A percentile compares a stretch with the other conserved stretches of the same genome.
Conservation (phyloP, 2,113 vertebrate genomes). For the Galeopterus variegatus region DNA sequence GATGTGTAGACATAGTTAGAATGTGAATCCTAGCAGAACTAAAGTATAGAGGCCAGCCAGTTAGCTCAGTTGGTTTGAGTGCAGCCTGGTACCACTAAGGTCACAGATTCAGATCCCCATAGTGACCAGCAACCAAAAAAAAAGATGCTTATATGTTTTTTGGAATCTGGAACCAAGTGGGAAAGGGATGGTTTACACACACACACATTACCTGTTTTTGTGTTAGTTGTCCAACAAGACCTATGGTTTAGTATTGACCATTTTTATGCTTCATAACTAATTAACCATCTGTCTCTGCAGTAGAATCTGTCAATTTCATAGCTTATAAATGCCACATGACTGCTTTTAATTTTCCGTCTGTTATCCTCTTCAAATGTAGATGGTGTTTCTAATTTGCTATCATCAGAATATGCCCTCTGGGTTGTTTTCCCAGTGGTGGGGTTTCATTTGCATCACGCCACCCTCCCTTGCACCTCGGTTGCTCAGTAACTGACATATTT, state of each 20-base stretch:
- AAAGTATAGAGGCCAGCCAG: no score
- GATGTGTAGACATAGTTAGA: no score
- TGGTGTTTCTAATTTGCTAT: background rate
- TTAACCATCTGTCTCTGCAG: background rate
- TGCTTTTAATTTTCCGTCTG: background rate
- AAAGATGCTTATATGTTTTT: no score
- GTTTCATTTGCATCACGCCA: background rate
- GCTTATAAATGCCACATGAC: background rate
- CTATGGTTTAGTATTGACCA: background rate
- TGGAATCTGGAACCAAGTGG: background rate
- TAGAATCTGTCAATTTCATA: background rate
- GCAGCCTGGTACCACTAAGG: no score
- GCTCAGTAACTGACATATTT: background rate
- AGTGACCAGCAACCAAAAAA: no score
- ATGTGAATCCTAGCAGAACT: no score
- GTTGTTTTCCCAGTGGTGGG: background rate
- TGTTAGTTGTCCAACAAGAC: background rate
- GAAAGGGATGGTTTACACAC: background rate
- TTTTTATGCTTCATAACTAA: slow-evolving; percentile 31
- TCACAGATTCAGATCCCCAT: no score
- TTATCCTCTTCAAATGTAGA: background rate
- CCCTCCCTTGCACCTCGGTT: background rate
- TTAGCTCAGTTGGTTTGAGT: no score
- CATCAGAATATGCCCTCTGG: background rate
- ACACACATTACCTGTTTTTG: background rate